Conservation (phyloP, 1,140 invertebrate species). For the Pantala flavescens region DNA sequence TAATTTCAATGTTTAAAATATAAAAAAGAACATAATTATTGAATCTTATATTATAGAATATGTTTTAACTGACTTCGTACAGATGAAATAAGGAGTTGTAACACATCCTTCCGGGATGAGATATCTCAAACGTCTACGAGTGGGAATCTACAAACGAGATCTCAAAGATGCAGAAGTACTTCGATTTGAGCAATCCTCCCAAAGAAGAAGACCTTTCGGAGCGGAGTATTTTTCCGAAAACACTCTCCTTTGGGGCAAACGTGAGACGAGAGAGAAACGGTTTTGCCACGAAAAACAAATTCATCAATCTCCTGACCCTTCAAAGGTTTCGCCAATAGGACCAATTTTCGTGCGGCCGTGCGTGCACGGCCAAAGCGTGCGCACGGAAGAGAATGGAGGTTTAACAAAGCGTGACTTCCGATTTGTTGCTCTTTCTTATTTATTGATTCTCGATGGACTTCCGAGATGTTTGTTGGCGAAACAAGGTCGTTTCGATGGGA, state of each 20-base stretch:
- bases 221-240: not conserved
- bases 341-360: not conserved
- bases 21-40: too few relatives aligned
- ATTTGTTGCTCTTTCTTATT: not conserved
- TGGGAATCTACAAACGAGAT: too few relatives aligned
- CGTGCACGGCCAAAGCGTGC: not conserved
- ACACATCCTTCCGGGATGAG: too few relatives aligned
- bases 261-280: not conserved
- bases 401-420: conserved; percentile 2
- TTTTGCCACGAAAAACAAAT: not conserved
- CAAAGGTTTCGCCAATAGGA: not conserved
- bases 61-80: too few relatives aligned
- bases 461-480: not conserved
- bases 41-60: too few relatives aligned
- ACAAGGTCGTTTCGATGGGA: too few relatives aligned
- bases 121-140: too few relatives aligned
- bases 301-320: not conserved
- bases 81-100: too few relatives aligned
- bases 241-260: not conserved
- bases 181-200: too few relatives aligned
- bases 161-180: too few relatives aligned
- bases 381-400: not conserved
- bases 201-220: too few relatives aligned
- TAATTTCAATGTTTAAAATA: too few relatives aligned
- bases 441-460: not conserved